Base-by-base conservation (phyloP, 2,888 invertebrate species). In the Cheilosia soror region DNA sequence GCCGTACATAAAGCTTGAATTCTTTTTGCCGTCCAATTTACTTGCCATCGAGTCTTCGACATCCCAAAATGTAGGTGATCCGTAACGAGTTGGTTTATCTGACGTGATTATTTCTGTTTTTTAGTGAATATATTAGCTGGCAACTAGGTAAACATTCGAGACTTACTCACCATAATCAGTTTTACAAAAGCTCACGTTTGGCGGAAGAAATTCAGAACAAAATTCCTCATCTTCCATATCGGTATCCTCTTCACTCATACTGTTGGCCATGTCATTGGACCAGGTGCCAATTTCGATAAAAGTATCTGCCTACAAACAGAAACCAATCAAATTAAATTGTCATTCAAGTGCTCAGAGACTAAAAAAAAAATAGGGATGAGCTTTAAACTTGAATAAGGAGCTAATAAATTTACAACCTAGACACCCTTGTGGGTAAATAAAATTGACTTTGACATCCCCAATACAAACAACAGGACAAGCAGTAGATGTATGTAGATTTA, bases 221-320 rank as follows among this genome's bases (percentile, higher is more conserved):
- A 93, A 94, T 57, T 93, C 93, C 49, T 93, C 93, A 0, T 94
- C 94, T 57, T 89, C 89, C 53, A 89, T 89, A 9, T 89, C 89
- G 0, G 91, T 88, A 13, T 89, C 88, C 27, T 87, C 88, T 40
- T 87, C 87, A 31, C 72, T 86, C 2, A 93, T 92, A 0, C 93
- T 93, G 0, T 94, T 93, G 0, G 97, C 96, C 97, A 97, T 97
- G 68, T 97, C 97, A 90, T 97, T 98, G 0, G 96, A 96, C 98
- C 98, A 98, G 0, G 96, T 97, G 7, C 97, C 98, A 60, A 98
- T 97, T 91, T 97, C 97, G 89, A 97, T 94, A 88, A 95, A 95
- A 90, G 88, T 89, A 47, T 94, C 93, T 0, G 89, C 92, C 84
- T 89, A 65, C 5, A 89, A 77, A 62, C 4, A 9, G 25, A 25